A percentile compares a stretch with the other conserved stretches of the same genome.
These are phyloP conservation scores for Halisarca cf. caerulea DNA, from an alignment of 37 sponge, comb jelly and placozoan species.

Conservation along the genomic window DNA sequence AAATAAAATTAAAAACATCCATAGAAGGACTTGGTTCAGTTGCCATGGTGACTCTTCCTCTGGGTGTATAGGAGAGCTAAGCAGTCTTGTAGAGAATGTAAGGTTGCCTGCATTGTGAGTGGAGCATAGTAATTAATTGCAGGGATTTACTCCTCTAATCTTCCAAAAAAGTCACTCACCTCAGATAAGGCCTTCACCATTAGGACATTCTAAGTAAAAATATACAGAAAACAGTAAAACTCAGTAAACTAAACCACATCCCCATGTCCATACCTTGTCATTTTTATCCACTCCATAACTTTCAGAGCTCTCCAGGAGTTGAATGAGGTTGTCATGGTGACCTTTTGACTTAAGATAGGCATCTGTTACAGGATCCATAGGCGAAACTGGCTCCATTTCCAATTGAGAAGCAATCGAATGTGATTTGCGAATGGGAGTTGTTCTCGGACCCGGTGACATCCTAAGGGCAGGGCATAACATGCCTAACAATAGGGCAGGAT, in stretches of 20 bases:
- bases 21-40: no score
- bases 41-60: background rate
- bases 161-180: background rate
- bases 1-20: no score
- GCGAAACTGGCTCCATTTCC: conserved; percentile 3
- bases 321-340: conserved; percentile 32
- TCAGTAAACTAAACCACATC: background rate
- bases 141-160: no score
- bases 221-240: background rate
- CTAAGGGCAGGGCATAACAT: no score
- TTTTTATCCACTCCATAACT: conserved; percentile 30
- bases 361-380: conserved; percentile 1
- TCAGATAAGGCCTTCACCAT: conserved; percentile 57
- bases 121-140: no score
- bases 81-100: conserved; percentile 60
- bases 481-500: no score
- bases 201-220: conserved; percentile 47
- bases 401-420: background rate
- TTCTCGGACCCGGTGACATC: no score
- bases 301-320: conserved; percentile 54
- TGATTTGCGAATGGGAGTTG: conserved; percentile 1
- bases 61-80: conserved; percentile 35
- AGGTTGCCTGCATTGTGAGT: conserved; percentile 34
- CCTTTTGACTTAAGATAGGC: conserved; percentile 11
- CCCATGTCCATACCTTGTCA: conserved; percentile 37